Evolutionary conservation across 2,113 vertebrate species (phyloP).

Genomic region (Ondatra zibethicus): DNA sequence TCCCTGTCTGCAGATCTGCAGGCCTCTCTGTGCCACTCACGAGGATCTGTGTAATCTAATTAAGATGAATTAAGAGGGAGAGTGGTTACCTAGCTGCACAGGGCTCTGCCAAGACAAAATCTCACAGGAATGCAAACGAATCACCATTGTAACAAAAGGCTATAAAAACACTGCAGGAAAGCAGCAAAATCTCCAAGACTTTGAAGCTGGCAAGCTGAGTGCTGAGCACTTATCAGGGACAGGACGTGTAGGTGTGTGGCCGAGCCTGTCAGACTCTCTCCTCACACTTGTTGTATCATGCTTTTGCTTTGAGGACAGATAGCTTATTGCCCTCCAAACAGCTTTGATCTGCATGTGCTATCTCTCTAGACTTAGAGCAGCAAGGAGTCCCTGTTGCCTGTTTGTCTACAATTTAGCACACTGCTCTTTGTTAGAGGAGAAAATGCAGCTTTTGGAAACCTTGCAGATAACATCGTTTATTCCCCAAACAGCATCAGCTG

Average conservation of each 20-base stretch:
- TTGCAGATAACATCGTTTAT: slow-evolving; percentile 76
- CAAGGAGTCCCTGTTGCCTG: slow-evolving; percentile 58
- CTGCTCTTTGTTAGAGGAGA: slow-evolving; percentile 64
- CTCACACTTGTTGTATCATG: slow-evolving; percentile 58
- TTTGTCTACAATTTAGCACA: slow-evolving; percentile 63
- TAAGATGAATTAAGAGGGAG: slow-evolving; percentile 51
- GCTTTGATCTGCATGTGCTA: slow-evolving; percentile 62
- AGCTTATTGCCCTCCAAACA: slow-evolving; percentile 17
- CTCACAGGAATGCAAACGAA: background rate
- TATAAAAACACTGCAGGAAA: slow-evolving; percentile 41
- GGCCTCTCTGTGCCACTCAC: background rate
- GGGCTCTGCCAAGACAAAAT: slow-evolving; percentile 32
- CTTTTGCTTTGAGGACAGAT: slow-evolving; percentile 61
- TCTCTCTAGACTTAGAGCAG: slow-evolving; percentile 63
- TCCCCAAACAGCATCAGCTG: slow-evolving; percentile 67
- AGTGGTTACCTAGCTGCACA: slow-evolving; percentile 19
- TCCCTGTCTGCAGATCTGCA: background rate
- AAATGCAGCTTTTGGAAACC: slow-evolving; percentile 73
- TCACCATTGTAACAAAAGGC: background rate
- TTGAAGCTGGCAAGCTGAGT: background rate
- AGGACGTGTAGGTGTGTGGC: background rate
- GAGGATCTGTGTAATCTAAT: slow-evolving; percentile 26
- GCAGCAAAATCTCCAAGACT: background rate
- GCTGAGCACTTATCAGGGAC: background rate
- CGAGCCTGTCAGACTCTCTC: background rate